Evolutionary conservation across 2,797 vertebrate genomes (phyloP).

Genomic region (Chlorospingus flavigularis): DNA sequence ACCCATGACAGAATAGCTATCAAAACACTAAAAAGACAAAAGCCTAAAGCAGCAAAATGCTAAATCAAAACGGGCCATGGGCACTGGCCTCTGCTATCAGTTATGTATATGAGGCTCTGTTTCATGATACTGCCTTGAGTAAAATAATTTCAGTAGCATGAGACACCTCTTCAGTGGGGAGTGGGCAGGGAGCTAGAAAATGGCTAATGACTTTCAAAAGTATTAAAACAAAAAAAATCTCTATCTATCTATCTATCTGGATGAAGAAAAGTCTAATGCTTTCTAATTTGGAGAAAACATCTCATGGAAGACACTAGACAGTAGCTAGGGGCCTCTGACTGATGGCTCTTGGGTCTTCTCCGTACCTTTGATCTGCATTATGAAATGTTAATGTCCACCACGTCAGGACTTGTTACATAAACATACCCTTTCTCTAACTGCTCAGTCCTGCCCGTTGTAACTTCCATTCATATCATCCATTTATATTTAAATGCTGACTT

Average conservation of each 20-base stretch:
- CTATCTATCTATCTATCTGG: not conserved
- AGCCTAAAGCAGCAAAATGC: slow-evolving; percentile 29
- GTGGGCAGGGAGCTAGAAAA: not conserved
- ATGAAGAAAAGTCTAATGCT: slow-evolving; percentile 47
- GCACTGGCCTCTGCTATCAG: not conserved
- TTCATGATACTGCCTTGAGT: not conserved
- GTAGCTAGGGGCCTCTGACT: slow-evolving; percentile 64
- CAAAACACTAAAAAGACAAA: not conserved
- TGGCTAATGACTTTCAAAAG: not conserved
- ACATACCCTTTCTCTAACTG: slow-evolving; percentile 60
- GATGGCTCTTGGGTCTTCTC: slow-evolving; percentile 64
- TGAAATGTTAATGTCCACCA: slow-evolving; percentile 77
- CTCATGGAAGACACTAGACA: slow-evolving; percentile 50
- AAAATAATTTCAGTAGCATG: not conserved
- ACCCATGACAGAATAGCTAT: not conserved
- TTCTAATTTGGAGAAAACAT: slow-evolving; percentile 70
- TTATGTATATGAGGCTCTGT: not conserved
- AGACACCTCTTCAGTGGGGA: not conserved
- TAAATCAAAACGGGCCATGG: slow-evolving; percentile 24
- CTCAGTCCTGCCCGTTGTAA: slow-evolving; percentile 26
- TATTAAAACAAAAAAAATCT: not conserved
- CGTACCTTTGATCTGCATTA: slow-evolving; percentile 74
- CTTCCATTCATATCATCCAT: slow-evolving; percentile 55
- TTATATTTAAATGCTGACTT: slow-evolving; percentile 64
- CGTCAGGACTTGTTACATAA: slow-evolving; percentile 63